Conservation (phyloP, 2,797 vertebrate species). For the Chromis chromis region DNA sequence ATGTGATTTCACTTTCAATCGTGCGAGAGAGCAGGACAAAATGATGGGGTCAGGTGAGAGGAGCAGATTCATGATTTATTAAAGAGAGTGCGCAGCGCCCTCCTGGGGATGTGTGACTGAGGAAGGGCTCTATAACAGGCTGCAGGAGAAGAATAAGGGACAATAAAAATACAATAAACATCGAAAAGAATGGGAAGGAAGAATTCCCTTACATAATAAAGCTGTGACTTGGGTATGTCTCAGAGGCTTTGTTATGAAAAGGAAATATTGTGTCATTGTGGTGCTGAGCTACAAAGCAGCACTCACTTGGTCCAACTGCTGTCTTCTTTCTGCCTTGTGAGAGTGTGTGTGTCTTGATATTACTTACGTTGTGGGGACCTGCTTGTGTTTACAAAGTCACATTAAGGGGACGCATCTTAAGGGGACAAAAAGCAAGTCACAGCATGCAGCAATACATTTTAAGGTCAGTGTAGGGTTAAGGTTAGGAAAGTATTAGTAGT, state of each 20-base stretch:
- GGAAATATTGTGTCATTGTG: not conserved
- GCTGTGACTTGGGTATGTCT: not conserved
- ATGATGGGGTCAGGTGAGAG: constrained; percentile 59
- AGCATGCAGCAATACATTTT: too few relatives aligned
- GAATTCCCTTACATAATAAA: constrained; percentile 41
- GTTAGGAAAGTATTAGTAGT: too few relatives aligned
- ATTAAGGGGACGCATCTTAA: too few relatives aligned
- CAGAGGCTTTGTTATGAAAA: constrained; percentile 23
- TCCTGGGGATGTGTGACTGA: constrained; percentile 44
- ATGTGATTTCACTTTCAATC: constrained; percentile 17
- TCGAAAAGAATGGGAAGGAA: not conserved
- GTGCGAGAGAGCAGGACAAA: constrained; percentile 20
- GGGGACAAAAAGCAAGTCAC: too few relatives aligned
- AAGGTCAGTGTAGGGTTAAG: too few relatives aligned
- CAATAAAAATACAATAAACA: not conserved
- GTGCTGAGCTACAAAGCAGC: constrained; percentile 1
- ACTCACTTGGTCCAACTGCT: not conserved
- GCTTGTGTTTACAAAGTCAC: too few relatives aligned
- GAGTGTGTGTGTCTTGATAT: not conserved
- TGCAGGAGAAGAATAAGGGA: not conserved
- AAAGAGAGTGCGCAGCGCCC: constrained; percentile 65
- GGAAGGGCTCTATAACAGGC: not conserved
- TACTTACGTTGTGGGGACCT: too few relatives aligned
- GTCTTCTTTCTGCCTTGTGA: not conserved
- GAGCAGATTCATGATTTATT: constrained; percentile 64